These are phyloP conservation scores for Seira ritae DNA, from an alignment of 2,888 invertebrate genomes.

Conservation along the genomic window DNA sequence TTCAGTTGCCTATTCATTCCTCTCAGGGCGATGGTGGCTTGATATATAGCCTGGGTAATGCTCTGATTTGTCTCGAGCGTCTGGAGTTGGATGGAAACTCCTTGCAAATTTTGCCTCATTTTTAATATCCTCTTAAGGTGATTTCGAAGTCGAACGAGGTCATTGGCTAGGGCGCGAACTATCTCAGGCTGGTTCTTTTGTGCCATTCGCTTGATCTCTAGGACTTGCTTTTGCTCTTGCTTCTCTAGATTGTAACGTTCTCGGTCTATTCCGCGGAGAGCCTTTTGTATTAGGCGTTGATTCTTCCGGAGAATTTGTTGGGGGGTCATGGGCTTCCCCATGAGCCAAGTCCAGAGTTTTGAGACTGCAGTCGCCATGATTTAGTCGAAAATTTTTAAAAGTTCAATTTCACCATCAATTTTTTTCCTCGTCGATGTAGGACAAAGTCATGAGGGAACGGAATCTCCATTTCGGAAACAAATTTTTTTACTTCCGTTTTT, in stretches of 20 bases:
- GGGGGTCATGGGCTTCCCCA: slow-evolving; percentile 80
- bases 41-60: slow-evolving; percentile 81
- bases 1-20: slow-evolving; percentile 80
- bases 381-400: too few species aligned
- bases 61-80: slow-evolving; percentile 80
- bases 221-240: slow-evolving; percentile 81
- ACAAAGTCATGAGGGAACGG: too few species aligned
- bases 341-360: slow-evolving; percentile 75
- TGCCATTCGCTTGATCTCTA: slow-evolving; percentile 81
- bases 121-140: slow-evolving; percentile 81
- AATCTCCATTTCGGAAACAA: too few species aligned
- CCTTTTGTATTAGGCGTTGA: slow-evolving; percentile 80
- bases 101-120: slow-evolving; percentile 81
- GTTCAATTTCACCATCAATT: too few species aligned
- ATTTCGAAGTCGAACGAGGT: slow-evolving; percentile 79
- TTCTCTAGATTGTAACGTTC: slow-evolving; percentile 79
- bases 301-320: slow-evolving; percentile 80
- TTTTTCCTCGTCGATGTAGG: too few species aligned
- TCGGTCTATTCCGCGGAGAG: slow-evolving; percentile 80
- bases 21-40: slow-evolving; percentile 80
- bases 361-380: too few species aligned
- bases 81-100: slow-evolving; percentile 80
- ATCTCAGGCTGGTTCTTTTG: slow-evolving; percentile 76
- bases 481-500: too few species aligned
- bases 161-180: slow-evolving; percentile 81